These are phyloP conservation scores for Dryomyza anilis DNA, from an alignment of 2,888 invertebrate species.

Conservation along the genomic window DNA sequence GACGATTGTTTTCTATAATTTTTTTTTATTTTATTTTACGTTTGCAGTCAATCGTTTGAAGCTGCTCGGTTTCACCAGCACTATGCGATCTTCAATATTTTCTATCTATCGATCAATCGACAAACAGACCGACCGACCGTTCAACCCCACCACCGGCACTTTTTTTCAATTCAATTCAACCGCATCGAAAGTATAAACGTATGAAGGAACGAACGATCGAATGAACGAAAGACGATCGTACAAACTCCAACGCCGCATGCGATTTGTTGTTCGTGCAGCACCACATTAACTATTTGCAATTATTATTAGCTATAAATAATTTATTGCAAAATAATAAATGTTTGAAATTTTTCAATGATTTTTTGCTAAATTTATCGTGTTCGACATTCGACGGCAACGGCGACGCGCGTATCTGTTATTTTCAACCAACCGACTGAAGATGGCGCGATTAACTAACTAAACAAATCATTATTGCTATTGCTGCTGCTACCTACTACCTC, in stretches of 20 bases:
- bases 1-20: no score
- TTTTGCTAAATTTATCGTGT: background rate
- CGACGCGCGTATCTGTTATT: background rate
- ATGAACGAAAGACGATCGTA: constrained; percentile 8
- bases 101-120: no score
- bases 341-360: no score
- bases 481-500: background rate
- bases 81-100: no score
- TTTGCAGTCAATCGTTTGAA: no score
- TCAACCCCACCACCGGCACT: no score
- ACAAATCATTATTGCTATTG: no score
- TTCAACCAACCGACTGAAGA: constrained; percentile 1
- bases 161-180: constrained; percentile 19
- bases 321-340: constrained; percentile 1
- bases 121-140: no score
- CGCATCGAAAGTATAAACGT: constrained; percentile 13
- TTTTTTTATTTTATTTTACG: no score
- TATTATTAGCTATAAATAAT: no score
- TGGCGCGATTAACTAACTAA: constrained; percentile 27
- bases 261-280: background rate
- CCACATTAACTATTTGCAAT: constrained; percentile 22
- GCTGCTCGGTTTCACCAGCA: no score
- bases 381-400: background rate
- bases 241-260: constrained; percentile 2
- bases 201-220: background rate